Base-by-base conservation (phyloP, 2,888 invertebrate genomes). In the Pyrrhosoma nymphula region DNA sequence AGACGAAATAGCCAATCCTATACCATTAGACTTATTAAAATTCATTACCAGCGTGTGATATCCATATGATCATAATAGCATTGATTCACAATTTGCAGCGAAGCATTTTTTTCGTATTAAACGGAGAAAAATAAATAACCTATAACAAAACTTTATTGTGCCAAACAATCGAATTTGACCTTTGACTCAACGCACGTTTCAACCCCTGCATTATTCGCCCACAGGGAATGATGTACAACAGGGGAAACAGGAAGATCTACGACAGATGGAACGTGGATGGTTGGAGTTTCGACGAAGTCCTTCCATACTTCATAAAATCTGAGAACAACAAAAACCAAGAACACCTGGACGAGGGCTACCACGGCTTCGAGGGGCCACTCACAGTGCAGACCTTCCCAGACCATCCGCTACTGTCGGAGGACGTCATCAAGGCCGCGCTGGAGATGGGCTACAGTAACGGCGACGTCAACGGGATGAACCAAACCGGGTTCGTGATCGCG, bases 181-280 rank as follows among this genome's bases (percentile, higher is more conserved):
- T 8, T 8, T 47, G 47, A 47, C 8, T 47, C 47, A 8, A 47
- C 47, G 47, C 47, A 47, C 47, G 47, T 47, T 47, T 60, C 20
- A 60, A 60, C 60, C 16, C 20, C 12, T 60, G 20, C 60, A 60
- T 60, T 60, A 8, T 8, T 56, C 30, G 39, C 47, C n/a, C 47
- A 6, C 69, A 99, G 96, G 99, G 99, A 39, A 99, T 99, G 99
- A 97, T 99, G 95, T 99, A 99, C 96, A 97, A 99, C 0, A 97
- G 99, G 95, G 99, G 99, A 0, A 99, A 99, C 96, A 98, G 97
- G 95, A 97, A 97, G 4, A 99, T 99, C 96, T 99, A 99, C 96
- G 98, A 99, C 96, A 97, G 97, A 30, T 99, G 99, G 99, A 98
- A 98, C 39, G 97, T 96, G 23, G 96, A 98, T 96, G 99, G 99